Base-by-base conservation (phyloP, 2,888 invertebrate genomes). In the Gastrophysa polygoni region DNA sequence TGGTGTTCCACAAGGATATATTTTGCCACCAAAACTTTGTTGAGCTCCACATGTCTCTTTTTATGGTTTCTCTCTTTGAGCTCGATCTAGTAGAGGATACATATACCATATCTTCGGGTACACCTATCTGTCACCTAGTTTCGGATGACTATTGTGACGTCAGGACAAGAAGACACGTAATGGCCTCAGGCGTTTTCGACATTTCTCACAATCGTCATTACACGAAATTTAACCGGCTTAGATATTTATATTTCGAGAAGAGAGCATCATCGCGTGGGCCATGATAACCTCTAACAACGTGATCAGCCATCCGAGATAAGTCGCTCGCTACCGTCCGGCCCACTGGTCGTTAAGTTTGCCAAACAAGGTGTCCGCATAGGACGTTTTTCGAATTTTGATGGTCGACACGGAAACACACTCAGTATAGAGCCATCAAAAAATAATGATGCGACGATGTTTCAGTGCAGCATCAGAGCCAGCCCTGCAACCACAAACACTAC, bases 301-400 rank as follows among this genome's bases (percentile, higher is more conserved):
- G 73, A 71, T 71, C 69, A 69, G 69, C 65, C 72, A 71, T 72
- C 64, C 44, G 55, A 72, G 73, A 72, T 71, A 71, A 68, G 67
- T 56, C 54, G 68, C 61, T 56, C 64, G 67, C 73, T 71, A 70
- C 71, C 61, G 71, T 70, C 68, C 61, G 57, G 62, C 55, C 63
- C 56, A 68, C 65, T 32, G 38, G 54, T 70, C 68, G 65, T 70
- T 70, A 68, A 64, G 55, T 69, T 64, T 61, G 68, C 69, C 68
- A 69, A 69, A 69, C 66, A 69, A 68, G 68, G 68, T 52, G 61
- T 56, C 57, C 57, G 29, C 29, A 32, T 32, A 51, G 52, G 62
- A 69, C 64, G 69, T 55, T 60, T 58, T 44, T 52, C 60, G 69
- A 67, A 69, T 69, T 58, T 56, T 65, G 59, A 65, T 65, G 47